Evolutionary conservation across 1,140 invertebrate genomes (phyloP), one percentile per base, ranked within the genome.

Genomic region (Hermetia illucens): DNA sequence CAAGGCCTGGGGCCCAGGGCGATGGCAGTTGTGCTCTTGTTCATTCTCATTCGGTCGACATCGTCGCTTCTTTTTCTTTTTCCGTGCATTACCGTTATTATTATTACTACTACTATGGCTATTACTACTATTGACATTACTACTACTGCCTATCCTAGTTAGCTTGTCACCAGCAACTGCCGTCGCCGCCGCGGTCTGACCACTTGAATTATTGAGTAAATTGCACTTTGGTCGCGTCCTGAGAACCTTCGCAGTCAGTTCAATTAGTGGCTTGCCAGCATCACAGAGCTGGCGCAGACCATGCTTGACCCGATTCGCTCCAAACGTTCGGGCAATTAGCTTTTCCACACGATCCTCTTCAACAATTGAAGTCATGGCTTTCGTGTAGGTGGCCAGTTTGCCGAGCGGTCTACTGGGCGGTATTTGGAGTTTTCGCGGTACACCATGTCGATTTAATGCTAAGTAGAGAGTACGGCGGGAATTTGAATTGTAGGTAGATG

Each of bases 401-500:
- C 81, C 81, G 19, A 84, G 64, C 37, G 75, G 70, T 43, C 77
- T 66, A 38, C 57, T 64, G 36, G 71, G 63, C 30, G 74, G 74
- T 16, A 82, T 67, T 60, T 79, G 72, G 25, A 81, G 76, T 44
- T 72, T 71, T 17, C 80, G 64, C 40, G 80, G 72, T 46, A 69
- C 63, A 4, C 84, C 84, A 27, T 66, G 61, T 41, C 73, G 72
- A 54, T 82, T 79, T 30, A 87, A 60, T 18, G 79, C 84, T 49
- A 88, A 62, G 61, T 82, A 88, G 40, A 76, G 63, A 1, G 79
- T 81, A 44, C 77, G 74, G 46, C 70, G 70, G 9, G 66, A 58
- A 48, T 73, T 77, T 8, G 78, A 81, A 68, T 83, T 79, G 53
- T 73, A 72, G 37, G 69, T 71, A 38, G 79, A 82, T 44, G 79